Evolutionary conservation across 2,888 invertebrate genomes (phyloP).

Genomic region (Digitonthophagus gazella): DNA sequence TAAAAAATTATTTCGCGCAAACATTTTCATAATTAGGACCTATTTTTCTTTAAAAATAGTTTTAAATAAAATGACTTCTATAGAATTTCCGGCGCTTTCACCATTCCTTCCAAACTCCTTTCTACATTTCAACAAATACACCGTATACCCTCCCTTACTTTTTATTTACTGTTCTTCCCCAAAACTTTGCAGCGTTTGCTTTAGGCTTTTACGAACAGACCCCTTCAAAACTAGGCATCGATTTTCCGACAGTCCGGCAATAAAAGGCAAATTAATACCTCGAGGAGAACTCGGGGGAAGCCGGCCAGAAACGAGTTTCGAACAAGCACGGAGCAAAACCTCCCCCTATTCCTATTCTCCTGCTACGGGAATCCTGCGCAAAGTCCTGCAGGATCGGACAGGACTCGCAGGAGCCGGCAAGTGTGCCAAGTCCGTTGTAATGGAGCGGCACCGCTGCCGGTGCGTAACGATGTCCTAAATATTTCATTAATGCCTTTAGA

Average conservation of each 20-base stretch:
- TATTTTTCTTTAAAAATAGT: no score
- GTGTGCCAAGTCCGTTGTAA: not conserved
- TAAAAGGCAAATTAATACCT: constrained; percentile 17
- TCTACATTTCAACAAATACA: no score
- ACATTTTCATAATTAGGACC: no score
- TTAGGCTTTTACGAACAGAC: not conserved
- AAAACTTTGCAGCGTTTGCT: not conserved
- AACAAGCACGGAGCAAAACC: not conserved
- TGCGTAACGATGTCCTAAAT: not conserved
- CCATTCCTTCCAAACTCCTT: no score
- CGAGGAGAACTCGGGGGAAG: constrained; percentile 13
- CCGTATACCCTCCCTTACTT: no score
- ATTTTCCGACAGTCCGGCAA: constrained; percentile 16
- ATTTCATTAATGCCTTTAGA: not conserved
- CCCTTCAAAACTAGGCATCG: constrained; percentile 14
- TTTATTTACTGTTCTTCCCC: not conserved
- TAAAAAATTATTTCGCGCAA: no score
- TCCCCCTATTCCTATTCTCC: constrained; percentile 34
- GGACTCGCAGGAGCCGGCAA: not conserved
- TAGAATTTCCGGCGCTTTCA: no score
- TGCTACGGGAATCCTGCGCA: constrained; percentile 40
- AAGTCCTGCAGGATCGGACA: constrained; percentile 40
- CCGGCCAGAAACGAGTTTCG: not conserved
- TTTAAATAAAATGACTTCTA: no score
- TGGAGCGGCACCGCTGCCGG: not conserved